These are phyloP conservation scores for Lamellibrachia luymesi DNA, from an alignment of 1,140 invertebrate genomes.

Conservation along the genomic window DNA sequence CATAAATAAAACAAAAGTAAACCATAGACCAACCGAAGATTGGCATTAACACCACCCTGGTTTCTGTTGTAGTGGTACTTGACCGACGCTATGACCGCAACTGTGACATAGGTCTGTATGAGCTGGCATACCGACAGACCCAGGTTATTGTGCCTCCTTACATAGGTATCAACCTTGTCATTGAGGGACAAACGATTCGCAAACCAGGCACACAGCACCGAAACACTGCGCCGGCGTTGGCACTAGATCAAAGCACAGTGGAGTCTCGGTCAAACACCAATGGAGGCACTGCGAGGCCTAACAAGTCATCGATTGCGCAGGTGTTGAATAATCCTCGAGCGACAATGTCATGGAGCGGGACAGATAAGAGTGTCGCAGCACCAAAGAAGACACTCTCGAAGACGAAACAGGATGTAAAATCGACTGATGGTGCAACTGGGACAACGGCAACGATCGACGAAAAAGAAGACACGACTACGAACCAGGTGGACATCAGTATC, in stretches of 20 bases:
- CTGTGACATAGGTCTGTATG: conserved; percentile 82
- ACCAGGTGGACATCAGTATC: neutral
- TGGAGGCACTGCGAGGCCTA: neutral
- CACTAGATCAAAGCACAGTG: neutral
- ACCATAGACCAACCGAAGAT: too few species aligned
- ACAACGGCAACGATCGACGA: neutral
- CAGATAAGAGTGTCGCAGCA: neutral
- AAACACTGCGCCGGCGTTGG: neutral
- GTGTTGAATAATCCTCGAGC: neutral
- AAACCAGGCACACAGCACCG: conserved; percentile 17
- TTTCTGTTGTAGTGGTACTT: conserved; percentile 72
- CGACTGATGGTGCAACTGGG: neutral
- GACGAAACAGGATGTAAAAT: neutral
- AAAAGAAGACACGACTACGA: neutral
- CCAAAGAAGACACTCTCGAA: neutral
- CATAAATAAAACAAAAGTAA: too few species aligned
- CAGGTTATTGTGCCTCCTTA: conserved; percentile 75
- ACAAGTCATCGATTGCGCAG: neutral
- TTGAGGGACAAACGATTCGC: conserved; percentile 16
- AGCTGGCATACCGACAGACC: conserved; percentile 77
- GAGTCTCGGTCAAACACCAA: neutral
- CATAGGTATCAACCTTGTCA: conserved; percentile 25
- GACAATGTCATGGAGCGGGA: neutral
- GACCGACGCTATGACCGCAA: conserved; percentile 75
- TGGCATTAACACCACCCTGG: neutral